Conservation (phyloP, 2,888 invertebrate genomes). For the Lapara coniferarum region DNA sequence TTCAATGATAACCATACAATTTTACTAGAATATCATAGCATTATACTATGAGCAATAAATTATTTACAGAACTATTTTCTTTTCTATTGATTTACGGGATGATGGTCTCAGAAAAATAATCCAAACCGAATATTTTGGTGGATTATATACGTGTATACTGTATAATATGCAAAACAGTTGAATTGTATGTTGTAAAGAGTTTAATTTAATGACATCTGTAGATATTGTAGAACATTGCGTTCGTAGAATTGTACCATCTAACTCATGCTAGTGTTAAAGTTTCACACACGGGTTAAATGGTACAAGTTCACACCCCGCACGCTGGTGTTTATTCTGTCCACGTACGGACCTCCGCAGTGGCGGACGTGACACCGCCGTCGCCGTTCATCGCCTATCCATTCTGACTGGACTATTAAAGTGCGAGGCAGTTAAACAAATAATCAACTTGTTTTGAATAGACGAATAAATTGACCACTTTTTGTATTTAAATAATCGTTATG, state of each 20-base stretch:
- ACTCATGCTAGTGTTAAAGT: constrained; percentile 31
- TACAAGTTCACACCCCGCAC: constrained; percentile 51
- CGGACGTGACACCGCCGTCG: constrained; percentile 66
- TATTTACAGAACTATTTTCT: too few relatives aligned
- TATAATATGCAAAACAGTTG: constrained; percentile 25
- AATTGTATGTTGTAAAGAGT: background rate
- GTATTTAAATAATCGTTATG: constrained; percentile 29
- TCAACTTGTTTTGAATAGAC: constrained; percentile 34
- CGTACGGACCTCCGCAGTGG: constrained; percentile 70
- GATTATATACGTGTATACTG: constrained; percentile 1
- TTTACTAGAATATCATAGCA: too few relatives aligned
- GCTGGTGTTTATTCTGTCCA: constrained; percentile 58
- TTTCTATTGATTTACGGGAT: too few relatives aligned
- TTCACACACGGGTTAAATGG: constrained; percentile 52
- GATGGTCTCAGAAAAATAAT: too few relatives aligned
- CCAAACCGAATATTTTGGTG: too few relatives aligned
- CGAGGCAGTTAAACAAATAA: constrained; percentile 38
- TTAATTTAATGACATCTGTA: constrained; percentile 1
- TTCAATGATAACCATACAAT: too few relatives aligned
- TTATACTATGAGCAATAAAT: too few relatives aligned
- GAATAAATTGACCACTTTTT: constrained; percentile 36
- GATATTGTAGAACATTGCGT: constrained; percentile 37
- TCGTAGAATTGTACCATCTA: constrained; percentile 35
- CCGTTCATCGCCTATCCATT: constrained; percentile 47
- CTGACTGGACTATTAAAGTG: constrained; percentile 26